Evolutionary conservation across 2,888 invertebrate species (phyloP), one percentile per base, ranked within the genome.

Genomic region (Eretmocerus hayati): DNA sequence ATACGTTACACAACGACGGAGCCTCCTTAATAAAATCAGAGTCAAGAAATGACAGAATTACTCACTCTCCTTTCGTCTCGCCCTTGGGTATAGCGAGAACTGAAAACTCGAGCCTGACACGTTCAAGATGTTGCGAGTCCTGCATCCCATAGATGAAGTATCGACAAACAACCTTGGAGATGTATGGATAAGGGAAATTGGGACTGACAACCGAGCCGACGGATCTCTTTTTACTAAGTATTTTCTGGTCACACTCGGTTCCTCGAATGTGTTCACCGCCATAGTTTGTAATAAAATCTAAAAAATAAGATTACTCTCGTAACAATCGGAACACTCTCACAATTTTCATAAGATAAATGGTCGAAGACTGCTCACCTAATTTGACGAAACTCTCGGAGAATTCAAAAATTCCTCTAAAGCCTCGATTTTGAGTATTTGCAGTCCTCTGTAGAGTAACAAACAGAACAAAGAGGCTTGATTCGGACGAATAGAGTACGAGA

Each of bases 61-160:
- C 88, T 83, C 75, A 90, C 90, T 89, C 90, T 75, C 85, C 83
- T 52, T 75, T 75, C 62, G 84, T 83, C 56, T 84, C 81, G 59
- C 85, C 50, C 37, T 86, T 88, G 43, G 93, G 90, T 75, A 96
- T 91, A 71, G 89, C 87, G 76, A 95, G 93, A 71, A 84, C 83
- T 57, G 82, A 79, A 73, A 96, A 95, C 66, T 88, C 85, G 60
- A 96, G 77, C 59, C 86, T 83, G 56, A 95, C 94, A 67, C 94
- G 83, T 75, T 97, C 96, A 71, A 96, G 81, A 75, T 94, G 88
- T 73, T 95, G 93, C 56, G 87, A 85, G 76, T 97, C 96, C 77
- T 96, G 93, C 83, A 97, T 88, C 64, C 95, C 95, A 75, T 96
- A 96, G 74, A 97, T 87, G 79, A 93, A 95, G 79, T 95, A 96